Evolutionary conservation across 1,140 invertebrate species (phyloP).

Genomic region (Drosophila albomicans): DNA sequence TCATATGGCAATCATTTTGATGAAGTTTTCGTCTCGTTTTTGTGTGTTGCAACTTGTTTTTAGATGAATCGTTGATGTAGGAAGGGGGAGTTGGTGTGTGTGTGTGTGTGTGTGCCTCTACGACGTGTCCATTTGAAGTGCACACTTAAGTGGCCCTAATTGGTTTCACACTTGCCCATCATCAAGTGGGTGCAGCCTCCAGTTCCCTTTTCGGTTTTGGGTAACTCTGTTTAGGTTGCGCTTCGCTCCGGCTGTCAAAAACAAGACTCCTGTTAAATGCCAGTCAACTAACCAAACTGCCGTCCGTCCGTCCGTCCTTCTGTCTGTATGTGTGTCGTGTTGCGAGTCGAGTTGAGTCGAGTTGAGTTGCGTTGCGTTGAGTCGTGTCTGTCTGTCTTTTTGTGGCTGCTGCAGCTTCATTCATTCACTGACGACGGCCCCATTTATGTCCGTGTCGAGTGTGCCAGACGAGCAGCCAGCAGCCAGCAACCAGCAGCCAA

Average conservation of each 20-base stretch:
- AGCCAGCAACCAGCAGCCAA: conserved; percentile 7
- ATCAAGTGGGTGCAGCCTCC: conserved; percentile 62
- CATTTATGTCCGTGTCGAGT: conserved; percentile 64
- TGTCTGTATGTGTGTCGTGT: conserved; percentile 4
- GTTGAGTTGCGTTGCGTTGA: neutral
- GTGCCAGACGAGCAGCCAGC: conserved; percentile 33
- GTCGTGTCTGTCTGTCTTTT: conserved; percentile 19
- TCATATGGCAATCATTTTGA: conserved; percentile 63
- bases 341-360: neutral
- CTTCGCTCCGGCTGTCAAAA: conserved; percentile 35
- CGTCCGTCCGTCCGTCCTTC: conserved; percentile 10
- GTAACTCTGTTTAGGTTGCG: conserved; percentile 41
- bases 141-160: conserved; percentile 81
- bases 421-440: conserved; percentile 50
- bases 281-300: conserved; percentile 41
- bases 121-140: conserved; percentile 71
- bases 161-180: conserved; percentile 73
- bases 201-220: conserved; percentile 25
- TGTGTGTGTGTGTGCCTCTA: neutral
- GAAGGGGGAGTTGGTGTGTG: neutral
- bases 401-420: conserved; percentile 46
- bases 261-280: conserved; percentile 43
- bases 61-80: neutral
- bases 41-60: conserved; percentile 13
- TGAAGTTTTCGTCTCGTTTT: conserved; percentile 46